phyloP scores from a whole-genome alignment of 53 echinoderm and acorn worm species.

The Paracentrotus lividus region DNA sequence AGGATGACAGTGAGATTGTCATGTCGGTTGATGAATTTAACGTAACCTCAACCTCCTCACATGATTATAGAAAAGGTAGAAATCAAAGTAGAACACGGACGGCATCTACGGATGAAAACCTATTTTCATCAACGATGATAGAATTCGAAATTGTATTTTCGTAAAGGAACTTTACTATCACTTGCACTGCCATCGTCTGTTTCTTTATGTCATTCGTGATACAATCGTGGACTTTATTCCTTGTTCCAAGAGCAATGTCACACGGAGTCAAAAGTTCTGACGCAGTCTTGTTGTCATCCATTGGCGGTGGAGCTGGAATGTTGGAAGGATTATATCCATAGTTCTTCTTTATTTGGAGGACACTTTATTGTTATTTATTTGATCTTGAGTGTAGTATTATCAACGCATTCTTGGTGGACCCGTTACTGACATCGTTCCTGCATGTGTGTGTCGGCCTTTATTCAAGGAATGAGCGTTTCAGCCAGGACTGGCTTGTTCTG shows the following conservation, averaged over 20 bases:
- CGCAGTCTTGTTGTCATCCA: neutral
- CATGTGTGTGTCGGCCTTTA: neutral
- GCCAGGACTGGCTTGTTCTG: neutral
- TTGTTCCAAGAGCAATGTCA: conserved; percentile 4
- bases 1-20: neutral
- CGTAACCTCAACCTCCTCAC: too few species aligned
- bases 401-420: conserved; percentile 15
- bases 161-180: neutral
- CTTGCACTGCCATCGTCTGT: neutral
- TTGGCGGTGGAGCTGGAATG: conserved; percentile 11
- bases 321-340: neutral
- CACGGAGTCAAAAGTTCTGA: neutral
- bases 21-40: neutral
- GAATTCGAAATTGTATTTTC: neutral
- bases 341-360: neutral
- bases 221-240: neutral
- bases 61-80: too few species aligned
- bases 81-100: too few species aligned
- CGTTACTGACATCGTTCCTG: neutral
- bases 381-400: neutral
- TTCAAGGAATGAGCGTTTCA: conserved; percentile 3
- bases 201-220: neutral
- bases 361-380: neutral
- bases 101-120: neutral
- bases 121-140: neutral